Percentiles rank a stretch among this genome's conserved stretches.
Evolutionary conservation across 1,140 invertebrate species (phyloP).

Genomic region (Littorina saxatilis): DNA sequence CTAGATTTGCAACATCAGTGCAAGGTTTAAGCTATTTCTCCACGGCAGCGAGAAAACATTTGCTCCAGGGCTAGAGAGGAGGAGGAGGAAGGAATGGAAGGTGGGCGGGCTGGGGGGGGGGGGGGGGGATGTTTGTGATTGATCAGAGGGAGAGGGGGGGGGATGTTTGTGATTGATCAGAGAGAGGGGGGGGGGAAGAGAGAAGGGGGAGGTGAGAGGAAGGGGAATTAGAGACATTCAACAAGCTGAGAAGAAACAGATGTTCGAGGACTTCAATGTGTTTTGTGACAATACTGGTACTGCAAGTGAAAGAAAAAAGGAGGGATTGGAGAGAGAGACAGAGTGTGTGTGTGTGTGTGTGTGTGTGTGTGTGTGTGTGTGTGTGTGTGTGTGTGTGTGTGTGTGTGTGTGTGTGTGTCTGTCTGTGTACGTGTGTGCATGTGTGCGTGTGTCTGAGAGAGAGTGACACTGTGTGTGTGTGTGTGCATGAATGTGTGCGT

Average conservation of each 20-base stretch:
- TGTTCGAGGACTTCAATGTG: too few relatives aligned
- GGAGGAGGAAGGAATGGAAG: background rate
- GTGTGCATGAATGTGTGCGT: slow-evolving; percentile 10
- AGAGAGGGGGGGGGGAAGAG: background rate
- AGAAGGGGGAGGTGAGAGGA: background rate
- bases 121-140: background rate
- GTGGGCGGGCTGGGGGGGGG: background rate
- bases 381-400: slow-evolving; percentile 2
- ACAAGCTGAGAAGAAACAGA: too few relatives aligned
- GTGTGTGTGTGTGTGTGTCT: slow-evolving; percentile 28
- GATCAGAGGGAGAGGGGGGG: background rate
- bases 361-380: slow-evolving; percentile 24
- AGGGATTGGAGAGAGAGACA: too few relatives aligned
- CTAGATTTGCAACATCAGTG: too few relatives aligned
- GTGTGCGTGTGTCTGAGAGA: slow-evolving; percentile 19
- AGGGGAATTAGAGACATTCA: background rate
- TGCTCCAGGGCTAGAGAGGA: too few relatives aligned
- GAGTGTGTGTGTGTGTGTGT: slow-evolving; percentile 17
- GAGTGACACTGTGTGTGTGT: slow-evolving; percentile 1
- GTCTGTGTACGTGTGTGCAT: slow-evolving; percentile 17
- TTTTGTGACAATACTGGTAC: too few relatives aligned
- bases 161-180: background rate
- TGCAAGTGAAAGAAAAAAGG: too few relatives aligned
- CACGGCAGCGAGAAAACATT: too few relatives aligned
- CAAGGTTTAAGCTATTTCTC: too few relatives aligned